Conservation (phyloP, 1,140 invertebrate genomes). For the fruit fly (Drosophila melanogaster) region Release_6_plus_ISO1_MT NT_033777.3:20357501-20358000, state of each 20-base stretch:
- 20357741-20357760: slow-evolving; percentile 50
- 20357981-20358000: background rate
- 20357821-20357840: slow-evolving; percentile 30
- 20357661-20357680: slow-evolving; percentile 77
- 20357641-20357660: slow-evolving; percentile 14
- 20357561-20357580: slow-evolving; percentile 24
- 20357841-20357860: slow-evolving; percentile 32
- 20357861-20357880: slow-evolving; percentile 14
- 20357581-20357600: slow-evolving; percentile 39
- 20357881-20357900: slow-evolving; percentile 1
- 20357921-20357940: background rate
- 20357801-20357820: slow-evolving; percentile 23
- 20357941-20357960: background rate
- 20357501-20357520: slow-evolving; percentile 39
- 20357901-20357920: background rate
- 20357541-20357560: slow-evolving; percentile 50
- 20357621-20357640: slow-evolving; percentile 27
- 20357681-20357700: slow-evolving; percentile 49
- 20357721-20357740: slow-evolving; percentile 20
- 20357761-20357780: slow-evolving; percentile 53
- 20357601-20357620: slow-evolving; percentile 17
- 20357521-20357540: slow-evolving; percentile 58
- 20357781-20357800: slow-evolving; percentile 52
- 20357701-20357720: background rate
- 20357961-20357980: background rate